These are phyloP conservation scores for Struthidea cinerea DNA, from an alignment of 2,113 vertebrate genomes.

Conservation along the genomic window DNA sequence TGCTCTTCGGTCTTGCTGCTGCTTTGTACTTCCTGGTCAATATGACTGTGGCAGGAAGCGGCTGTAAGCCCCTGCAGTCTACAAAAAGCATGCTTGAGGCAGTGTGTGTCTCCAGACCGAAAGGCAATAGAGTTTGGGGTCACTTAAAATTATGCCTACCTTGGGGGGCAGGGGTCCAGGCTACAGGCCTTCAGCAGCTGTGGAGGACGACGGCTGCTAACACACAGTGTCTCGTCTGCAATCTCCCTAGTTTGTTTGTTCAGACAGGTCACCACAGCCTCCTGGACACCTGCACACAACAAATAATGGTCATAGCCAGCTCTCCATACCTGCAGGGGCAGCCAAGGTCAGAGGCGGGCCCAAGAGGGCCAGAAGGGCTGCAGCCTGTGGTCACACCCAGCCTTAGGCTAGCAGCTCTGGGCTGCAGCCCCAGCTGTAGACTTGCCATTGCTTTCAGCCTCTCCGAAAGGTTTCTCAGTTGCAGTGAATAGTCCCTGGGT, in stretches of 20 bases:
- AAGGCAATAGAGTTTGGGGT: background rate
- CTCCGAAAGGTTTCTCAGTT: background rate
- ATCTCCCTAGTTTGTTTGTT: conserved; percentile 90
- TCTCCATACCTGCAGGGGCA: background rate
- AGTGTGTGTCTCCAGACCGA: background rate
- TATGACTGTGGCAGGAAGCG: background rate
- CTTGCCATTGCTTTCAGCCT: background rate
- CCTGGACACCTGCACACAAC: conserved; percentile 85
- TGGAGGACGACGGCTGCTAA: conserved; percentile 82
- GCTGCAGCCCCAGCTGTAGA: background rate
- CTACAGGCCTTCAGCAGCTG: conserved; percentile 85
- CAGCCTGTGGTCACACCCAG: background rate
- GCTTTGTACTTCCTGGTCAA: background rate
- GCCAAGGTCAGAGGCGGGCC: background rate
- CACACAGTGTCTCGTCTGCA: conserved; percentile 78
- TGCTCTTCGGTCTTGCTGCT: background rate
- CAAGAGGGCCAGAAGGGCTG: background rate
- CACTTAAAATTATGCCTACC: conserved; percentile 68
- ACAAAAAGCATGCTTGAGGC: background rate
- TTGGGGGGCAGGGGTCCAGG: conserved; percentile 86
- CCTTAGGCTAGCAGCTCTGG: background rate
- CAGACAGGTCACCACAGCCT: conserved; percentile 90
- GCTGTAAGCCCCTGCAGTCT: background rate
- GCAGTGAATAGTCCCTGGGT: background rate
- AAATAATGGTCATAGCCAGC: conserved; percentile 40